phyloP scores from a whole-genome alignment of 2,888 invertebrate genomes.

The Aporophyla nigra region DNA sequence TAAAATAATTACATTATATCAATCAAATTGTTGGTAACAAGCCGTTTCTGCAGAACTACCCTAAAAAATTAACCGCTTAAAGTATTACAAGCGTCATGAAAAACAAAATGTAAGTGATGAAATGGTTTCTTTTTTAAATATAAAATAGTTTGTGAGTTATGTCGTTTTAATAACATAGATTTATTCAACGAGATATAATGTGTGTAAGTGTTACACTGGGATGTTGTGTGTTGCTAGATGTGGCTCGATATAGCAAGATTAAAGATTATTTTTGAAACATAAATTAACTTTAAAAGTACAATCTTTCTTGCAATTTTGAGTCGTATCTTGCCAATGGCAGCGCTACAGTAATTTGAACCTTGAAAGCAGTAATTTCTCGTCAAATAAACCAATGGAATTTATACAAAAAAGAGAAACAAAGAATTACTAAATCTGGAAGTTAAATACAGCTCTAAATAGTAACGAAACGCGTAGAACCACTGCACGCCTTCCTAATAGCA shows the following conservation, averaged over 20 bases:
- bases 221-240: not conserved
- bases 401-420: constrained; percentile 27
- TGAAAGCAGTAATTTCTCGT: not conserved
- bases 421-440: constrained; percentile 63
- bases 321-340: not conserved
- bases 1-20: constrained; percentile 44
- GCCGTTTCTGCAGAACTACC: constrained; percentile 23
- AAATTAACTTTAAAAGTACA: not conserved
- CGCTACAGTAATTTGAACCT: no score
- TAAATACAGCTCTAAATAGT: constrained; percentile 41
- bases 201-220: constrained; percentile 10
- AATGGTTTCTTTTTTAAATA: constrained; percentile 39
- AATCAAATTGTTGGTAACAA: constrained; percentile 20
- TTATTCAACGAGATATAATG: constrained; percentile 26
- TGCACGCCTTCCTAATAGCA: not conserved
- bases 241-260: not conserved
- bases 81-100: constrained; percentile 60
- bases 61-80: constrained; percentile 55
- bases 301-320: not conserved
- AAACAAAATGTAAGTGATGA: constrained; percentile 54
- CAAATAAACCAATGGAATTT: constrained; percentile 15
- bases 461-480: constrained; percentile 18
- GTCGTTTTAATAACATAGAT: constrained; percentile 20
- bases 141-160: constrained; percentile 64
- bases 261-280: not conserved